Evolutionary conservation across 2,113 vertebrate species (phyloP), one percentile per base, ranked within the genome.

Genomic region (Kryptolebias marmoratus): DNA sequence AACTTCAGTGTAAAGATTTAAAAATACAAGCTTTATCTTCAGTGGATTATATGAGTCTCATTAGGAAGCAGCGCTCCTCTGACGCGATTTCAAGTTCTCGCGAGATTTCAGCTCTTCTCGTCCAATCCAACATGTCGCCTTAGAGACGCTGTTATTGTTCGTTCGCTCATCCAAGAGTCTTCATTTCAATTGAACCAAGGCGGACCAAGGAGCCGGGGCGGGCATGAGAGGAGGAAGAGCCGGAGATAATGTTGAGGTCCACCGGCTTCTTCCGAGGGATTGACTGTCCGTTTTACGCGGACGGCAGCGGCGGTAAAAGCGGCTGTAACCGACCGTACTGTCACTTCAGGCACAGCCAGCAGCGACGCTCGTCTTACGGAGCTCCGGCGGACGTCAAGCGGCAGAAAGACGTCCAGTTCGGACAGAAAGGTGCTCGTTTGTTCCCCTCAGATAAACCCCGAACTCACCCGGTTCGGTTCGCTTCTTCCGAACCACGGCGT

Each of bases 181-280:
- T 63, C 77, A 36, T 28, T 44, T 2, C 47, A 45, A 69, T 28
- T 4, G 27, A 60, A 74, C 68, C 31, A 14, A 60, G 39, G 48
- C 56, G 2, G 52, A 64, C 58, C 59, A n/a, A 36, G 27, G 57
- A 39, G 22, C 55, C 64, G 12, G 39, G 1, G 86, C 58, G 88
- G 93, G 90, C 66, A 94, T 94, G 94, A 93, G 73, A 84, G 57
- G 73, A 84, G 57, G 28, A 77, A 11, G 59, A n/a, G 49, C 53
- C 45, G 61, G 81, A 63, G 57, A 94, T 64, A 83, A 98, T 98
- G 97, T 87, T 98, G 85, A 92, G 95, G 30, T 95, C 95, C 90
- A 97, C 95, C 74, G 96, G 96, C 36, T 98, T 96, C 85, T 98
- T 98, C 91, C 95, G 96, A 85, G 95, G 96, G 85, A 94, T 98